Percentiles rank a stretch among this genome's conserved stretches.
These are phyloP conservation scores for Elanoides forficatus DNA, from an alignment of 2,113 vertebrate species.

Conservation along the genomic window DNA sequence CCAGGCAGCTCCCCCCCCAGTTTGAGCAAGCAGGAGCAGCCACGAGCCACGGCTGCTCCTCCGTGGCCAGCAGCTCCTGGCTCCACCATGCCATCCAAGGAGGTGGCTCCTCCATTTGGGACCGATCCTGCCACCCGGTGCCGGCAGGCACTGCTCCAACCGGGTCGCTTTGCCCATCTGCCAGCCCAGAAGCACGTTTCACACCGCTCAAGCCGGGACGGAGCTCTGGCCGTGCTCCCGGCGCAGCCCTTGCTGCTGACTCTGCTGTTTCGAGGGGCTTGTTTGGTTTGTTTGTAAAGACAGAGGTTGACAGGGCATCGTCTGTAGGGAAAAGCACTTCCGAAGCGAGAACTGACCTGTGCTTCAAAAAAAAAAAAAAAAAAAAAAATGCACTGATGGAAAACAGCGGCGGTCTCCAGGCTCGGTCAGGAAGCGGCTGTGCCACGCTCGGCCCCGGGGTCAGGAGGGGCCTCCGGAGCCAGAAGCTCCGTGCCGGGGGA, in stretches of 20 bases:
- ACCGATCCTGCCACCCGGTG: fast-evolving
- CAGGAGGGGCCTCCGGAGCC: not conserved
- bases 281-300: not conserved
- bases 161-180: not conserved
- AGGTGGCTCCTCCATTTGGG: not conserved
- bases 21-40: not conserved
- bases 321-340: not conserved
- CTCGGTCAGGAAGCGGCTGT: not conserved
- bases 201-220: fast-evolving
- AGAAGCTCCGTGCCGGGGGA: not conserved
- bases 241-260: not conserved
- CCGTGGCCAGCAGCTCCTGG: not conserved
- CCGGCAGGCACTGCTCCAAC: not conserved
- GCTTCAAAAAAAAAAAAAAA: not conserved
- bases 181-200: fast-evolving
- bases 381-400: not conserved
- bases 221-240: not conserved
- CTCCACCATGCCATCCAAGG: fast-evolving
- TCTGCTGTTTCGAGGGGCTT: not conserved
- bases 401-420: not conserved
- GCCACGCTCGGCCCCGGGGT: not conserved
- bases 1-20: too few species aligned
- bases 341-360: not conserved
- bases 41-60: not conserved
- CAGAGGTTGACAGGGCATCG: not conserved